These are phyloP conservation scores for Syrphus vitripennis DNA, from an alignment of 2,888 invertebrate genomes.

Conservation along the genomic window DNA sequence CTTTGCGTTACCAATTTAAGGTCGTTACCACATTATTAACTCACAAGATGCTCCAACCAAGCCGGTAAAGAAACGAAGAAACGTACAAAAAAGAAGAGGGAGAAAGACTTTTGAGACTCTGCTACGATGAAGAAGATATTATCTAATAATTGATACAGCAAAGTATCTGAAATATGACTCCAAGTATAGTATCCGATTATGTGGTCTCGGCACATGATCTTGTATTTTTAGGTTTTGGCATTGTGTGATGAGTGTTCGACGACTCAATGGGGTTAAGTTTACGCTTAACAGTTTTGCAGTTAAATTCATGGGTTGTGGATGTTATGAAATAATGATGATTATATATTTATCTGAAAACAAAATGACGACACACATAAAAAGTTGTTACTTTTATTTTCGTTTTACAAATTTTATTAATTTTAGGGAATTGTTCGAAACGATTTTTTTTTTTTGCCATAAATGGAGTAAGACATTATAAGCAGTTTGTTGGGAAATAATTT, in stretches of 20 bases:
- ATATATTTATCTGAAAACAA: conserved; percentile 41
- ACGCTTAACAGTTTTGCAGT: conserved; percentile 26
- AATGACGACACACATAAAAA: conserved; percentile 13
- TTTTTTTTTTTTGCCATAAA: conserved; percentile 16
- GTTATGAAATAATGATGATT: conserved; percentile 57
- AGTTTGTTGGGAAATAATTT: conserved; percentile 30
- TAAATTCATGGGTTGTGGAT: background rate
- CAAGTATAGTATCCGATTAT: conserved; percentile 51
- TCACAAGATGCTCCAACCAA: background rate
- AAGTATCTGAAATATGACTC: conserved; percentile 44
- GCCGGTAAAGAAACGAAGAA: background rate
- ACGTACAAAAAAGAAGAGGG: background rate
- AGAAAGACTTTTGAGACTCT: background rate
- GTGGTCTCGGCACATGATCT: conserved; percentile 28
- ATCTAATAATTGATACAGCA: conserved; percentile 40
- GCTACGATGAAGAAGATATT: background rate
- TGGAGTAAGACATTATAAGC: conserved; percentile 27
- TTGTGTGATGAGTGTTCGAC: too few species aligned
- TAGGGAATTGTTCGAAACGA: conserved; percentile 37
- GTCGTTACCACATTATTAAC: conserved; percentile 65
- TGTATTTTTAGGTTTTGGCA: conserved; percentile 41
- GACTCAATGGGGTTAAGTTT: conserved; percentile 51
- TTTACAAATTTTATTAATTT: background rate
- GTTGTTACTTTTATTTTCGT: background rate
- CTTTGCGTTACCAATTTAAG: conserved; percentile 34